A percentile compares a stretch with the other conserved stretches of the same genome.
These are phyloP conservation scores for Ectemnius cavifrons DNA, from an alignment of 2,888 invertebrate genomes.

Conservation along the genomic window DNA sequence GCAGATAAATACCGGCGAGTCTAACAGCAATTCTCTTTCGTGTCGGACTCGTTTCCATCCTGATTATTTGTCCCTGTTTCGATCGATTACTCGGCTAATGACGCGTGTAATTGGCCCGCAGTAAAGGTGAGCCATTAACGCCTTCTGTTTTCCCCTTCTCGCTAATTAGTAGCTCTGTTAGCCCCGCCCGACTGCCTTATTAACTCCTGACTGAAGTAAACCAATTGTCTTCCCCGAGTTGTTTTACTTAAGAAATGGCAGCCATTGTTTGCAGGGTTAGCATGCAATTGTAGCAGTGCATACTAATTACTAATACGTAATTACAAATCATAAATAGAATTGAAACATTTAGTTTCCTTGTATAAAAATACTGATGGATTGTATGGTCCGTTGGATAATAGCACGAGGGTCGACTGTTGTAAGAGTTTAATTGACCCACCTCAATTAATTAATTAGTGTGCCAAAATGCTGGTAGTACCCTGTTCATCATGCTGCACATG, in stretches of 20 bases:
- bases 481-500: no score
- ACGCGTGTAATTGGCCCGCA: constrained; percentile 3
- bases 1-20: not conserved
- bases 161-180: not conserved
- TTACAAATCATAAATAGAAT: no score
- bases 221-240: not conserved
- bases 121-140: constrained; percentile 8
- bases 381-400: no score
- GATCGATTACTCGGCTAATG: constrained; percentile 16
- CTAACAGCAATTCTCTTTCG: constrained; percentile 16
- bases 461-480: no score
- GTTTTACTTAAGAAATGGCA: not conserved
- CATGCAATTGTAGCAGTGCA: not conserved
- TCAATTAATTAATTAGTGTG: no score
- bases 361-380: no score
- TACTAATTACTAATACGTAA: no score
- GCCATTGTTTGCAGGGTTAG: not conserved
- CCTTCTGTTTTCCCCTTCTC: not conserved
- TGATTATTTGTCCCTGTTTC: constrained; percentile 11
- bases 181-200: not conserved
- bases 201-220: not conserved
- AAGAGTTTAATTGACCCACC: no score
- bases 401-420: no score
- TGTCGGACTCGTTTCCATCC: constrained; percentile 16
- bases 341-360: no score